These are phyloP conservation scores for Clivina fossor DNA, from an alignment of 2,888 invertebrate genomes.

Conservation along the genomic window DNA sequence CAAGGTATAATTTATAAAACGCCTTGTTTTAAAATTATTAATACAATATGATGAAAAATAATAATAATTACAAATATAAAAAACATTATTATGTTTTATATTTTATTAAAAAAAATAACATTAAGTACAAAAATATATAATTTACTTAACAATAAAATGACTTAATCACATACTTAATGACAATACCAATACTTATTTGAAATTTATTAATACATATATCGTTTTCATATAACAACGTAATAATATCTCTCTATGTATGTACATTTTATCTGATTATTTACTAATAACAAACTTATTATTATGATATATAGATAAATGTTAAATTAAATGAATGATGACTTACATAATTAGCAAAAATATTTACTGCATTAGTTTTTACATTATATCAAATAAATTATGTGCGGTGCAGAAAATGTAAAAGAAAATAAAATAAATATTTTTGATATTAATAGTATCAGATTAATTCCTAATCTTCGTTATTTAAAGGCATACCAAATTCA, in stretches of 20 bases:
- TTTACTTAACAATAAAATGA: conserved; percentile 7
- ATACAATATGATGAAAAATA: neutral
- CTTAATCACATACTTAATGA: conserved; percentile 6
- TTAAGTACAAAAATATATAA: conserved; percentile 9
- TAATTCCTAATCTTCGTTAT: conserved; percentile 46
- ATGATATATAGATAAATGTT: too few relatives aligned
- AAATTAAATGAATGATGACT: too few relatives aligned
- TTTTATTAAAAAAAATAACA: neutral
- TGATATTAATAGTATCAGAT: too few relatives aligned
- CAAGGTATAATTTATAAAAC: neutral
- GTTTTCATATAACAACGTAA: too few relatives aligned
- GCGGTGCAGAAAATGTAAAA: too few relatives aligned
- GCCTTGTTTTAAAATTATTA: neutral
- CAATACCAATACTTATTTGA: conserved; percentile 1
- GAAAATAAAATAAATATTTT: too few relatives aligned
- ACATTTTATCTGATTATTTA: too few relatives aligned
- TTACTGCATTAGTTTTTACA: too few relatives aligned
- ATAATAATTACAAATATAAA: neutral
- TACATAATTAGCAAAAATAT: too few relatives aligned
- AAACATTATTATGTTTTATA: neutral
- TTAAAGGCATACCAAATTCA: conserved; percentile 67
- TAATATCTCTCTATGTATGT: too few relatives aligned
- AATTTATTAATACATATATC: neutral
- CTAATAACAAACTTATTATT: too few relatives aligned
- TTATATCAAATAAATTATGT: too few relatives aligned